Percentiles rank a stretch among this genome's conserved stretches.
Evolutionary conservation across 2,888 invertebrate species (phyloP).

Genomic region (Seira musarum): DNA sequence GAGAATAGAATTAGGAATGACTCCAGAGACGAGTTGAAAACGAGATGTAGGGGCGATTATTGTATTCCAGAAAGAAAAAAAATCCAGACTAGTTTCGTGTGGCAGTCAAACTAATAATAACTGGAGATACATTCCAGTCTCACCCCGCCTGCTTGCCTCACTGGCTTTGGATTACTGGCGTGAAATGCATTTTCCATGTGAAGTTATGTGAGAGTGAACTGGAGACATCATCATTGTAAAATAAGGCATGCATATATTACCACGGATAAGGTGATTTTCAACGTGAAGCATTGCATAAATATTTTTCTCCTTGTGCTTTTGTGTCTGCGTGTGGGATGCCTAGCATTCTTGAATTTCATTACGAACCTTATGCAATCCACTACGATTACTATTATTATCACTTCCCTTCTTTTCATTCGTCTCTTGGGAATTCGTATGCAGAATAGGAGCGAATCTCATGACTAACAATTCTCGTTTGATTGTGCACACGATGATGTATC

Average conservation of each 20-base stretch:
- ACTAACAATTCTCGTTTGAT: neutral
- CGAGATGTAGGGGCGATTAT: conserved; percentile 10
- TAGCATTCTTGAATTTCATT: conserved; percentile 54
- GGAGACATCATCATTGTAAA: conserved; percentile 23
- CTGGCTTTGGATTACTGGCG: conserved; percentile 2
- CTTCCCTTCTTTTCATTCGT: conserved; percentile 6
- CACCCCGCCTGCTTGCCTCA: conserved; percentile 14
- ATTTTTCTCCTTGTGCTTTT: too few species aligned
- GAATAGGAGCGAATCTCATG: neutral
- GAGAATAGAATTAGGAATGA: too few species aligned
- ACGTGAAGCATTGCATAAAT: neutral
- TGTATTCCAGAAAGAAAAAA: conserved; percentile 10
- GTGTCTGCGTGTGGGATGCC: conserved; percentile 47
- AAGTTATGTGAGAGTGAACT: neutral
- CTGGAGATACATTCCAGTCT: conserved; percentile 26
- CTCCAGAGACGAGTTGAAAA: neutral
- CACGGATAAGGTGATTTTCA: neutral
- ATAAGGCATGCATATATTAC: neutral
- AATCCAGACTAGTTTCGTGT: neutral
- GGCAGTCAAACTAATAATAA: neutral
- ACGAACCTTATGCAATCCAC: neutral
- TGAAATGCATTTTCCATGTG: neutral
- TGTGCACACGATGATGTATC: neutral
- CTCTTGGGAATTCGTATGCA: conserved; percentile 21
- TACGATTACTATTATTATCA: conserved; percentile 11